These are phyloP conservation scores for Heteromurus nitidus DNA, from an alignment of 2,888 invertebrate genomes.

Conservation along the genomic window DNA sequence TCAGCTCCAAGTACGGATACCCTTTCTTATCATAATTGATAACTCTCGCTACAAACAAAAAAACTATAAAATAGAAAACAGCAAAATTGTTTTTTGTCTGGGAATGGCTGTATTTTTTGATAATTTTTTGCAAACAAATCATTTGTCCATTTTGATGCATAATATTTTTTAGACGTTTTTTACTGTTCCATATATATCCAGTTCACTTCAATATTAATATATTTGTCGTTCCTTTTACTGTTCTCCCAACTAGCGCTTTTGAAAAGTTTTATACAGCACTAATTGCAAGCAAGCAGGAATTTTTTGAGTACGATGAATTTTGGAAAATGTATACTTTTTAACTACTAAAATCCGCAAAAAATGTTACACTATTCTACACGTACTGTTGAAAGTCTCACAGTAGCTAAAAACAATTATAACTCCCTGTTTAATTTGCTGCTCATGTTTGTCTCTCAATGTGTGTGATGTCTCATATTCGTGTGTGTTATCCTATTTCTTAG, in stretches of 20 bases:
- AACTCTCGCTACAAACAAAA: conserved; percentile 6
- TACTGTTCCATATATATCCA: background rate
- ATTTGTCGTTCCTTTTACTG: conserved; percentile 6
- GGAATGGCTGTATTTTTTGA: background rate
- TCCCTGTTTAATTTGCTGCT: conserved; percentile 12
- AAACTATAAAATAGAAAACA: background rate
- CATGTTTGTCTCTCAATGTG: background rate
- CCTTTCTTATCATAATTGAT: conserved; percentile 1
- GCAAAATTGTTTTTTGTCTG: conserved; percentile 3
- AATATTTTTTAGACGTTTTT: conserved; percentile 21
- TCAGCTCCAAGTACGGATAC: conserved; percentile 61
- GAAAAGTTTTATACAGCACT: conserved; percentile 27
- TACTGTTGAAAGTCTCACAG: conserved; percentile 65
- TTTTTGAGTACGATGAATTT: conserved; percentile 17
- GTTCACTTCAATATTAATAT: too few species aligned
- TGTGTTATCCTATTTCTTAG: too few species aligned
- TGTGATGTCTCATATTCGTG: too few species aligned
- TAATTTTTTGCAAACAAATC: background rate
- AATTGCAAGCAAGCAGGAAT: conserved; percentile 15
- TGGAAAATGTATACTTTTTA: background rate
- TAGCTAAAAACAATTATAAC: conserved; percentile 39
- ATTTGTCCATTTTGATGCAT: conserved; percentile 22
- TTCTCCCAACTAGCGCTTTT: conserved; percentile 31
- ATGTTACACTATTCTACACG: conserved; percentile 31
- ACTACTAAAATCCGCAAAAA: conserved; percentile 4